These are phyloP conservation scores for Megaceryle maxima DNA, from an alignment of 2,113 vertebrate genomes.

Conservation along the genomic window DNA sequence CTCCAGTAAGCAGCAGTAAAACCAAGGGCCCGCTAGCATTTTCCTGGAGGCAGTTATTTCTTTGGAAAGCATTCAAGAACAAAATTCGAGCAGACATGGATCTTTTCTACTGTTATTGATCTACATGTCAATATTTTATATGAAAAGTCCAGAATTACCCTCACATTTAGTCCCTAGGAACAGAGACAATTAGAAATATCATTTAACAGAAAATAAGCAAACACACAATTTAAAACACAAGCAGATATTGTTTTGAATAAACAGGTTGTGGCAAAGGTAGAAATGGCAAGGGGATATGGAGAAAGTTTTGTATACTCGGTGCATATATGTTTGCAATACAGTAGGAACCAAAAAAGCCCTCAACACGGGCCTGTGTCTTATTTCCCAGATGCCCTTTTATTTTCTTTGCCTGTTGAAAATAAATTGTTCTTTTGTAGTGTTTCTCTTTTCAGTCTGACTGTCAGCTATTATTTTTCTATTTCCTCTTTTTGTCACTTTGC, in stretches of 20 bases:
- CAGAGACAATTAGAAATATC: neutral
- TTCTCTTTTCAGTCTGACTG: conserved; percentile 80
- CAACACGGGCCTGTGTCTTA: neutral
- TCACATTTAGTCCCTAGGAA: neutral
- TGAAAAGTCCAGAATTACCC: neutral
- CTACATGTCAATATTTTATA: neutral
- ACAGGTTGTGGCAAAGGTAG: neutral
- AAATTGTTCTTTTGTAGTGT: conserved; percentile 84
- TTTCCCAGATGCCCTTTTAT: conserved; percentile 54
- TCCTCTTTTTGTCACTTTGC: conserved; percentile 92
- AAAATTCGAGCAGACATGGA: neutral
- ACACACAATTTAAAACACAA: neutral
- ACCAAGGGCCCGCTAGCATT: neutral
- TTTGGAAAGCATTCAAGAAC: neutral
- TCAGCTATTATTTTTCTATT: conserved; percentile 92
- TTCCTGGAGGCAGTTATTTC: neutral
- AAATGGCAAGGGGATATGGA: neutral
- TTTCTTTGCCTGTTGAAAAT: conserved; percentile 80
- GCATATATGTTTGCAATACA: neutral
- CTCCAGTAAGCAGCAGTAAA: neutral
- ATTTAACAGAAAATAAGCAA: neutral
- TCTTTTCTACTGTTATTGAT: neutral
- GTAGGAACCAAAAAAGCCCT: neutral
- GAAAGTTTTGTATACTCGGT: neutral
- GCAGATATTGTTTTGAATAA: neutral